Evolutionary conservation across 2,888 invertebrate species (phyloP).

Genomic region (Epirrita christyi): DNA sequence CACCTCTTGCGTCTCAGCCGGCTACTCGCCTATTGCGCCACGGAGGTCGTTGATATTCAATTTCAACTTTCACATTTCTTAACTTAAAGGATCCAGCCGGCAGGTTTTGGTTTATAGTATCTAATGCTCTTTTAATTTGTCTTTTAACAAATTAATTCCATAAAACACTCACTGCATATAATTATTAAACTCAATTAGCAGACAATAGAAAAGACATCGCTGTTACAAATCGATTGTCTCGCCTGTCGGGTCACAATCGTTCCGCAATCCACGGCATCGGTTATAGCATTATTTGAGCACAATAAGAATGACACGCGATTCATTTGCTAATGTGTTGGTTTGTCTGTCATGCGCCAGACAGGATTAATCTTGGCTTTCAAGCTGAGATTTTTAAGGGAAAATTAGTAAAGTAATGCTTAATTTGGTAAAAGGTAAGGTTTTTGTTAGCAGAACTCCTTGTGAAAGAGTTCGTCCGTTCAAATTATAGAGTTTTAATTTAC

Average conservation of each 20-base stretch:
- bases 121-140: not conserved
- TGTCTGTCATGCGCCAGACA: slow-evolving; percentile 29
- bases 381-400: slow-evolving; percentile 12
- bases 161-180: not conserved
- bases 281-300: slow-evolving; percentile 25
- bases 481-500: too few species aligned
- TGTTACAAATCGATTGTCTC: slow-evolving; percentile 29
- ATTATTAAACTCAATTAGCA: not conserved
- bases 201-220: slow-evolving; percentile 3
- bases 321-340: slow-evolving; percentile 38
- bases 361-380: slow-evolving; percentile 23
- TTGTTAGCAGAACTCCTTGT: too few species aligned
- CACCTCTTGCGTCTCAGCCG: too few species aligned
- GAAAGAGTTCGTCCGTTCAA: too few species aligned
- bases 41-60: too few species aligned
- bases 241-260: slow-evolving; percentile 23
- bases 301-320: slow-evolving; percentile 32
- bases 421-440: too few species aligned
- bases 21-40: too few species aligned
- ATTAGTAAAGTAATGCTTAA: not conserved
- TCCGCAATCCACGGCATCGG: slow-evolving; percentile 19
- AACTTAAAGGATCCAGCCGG: too few species aligned
- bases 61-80: too few species aligned
- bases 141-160: slow-evolving; percentile 7
- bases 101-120: too few species aligned